Evolutionary conservation across 2,888 invertebrate species (phyloP).

Genomic region (Danaus chrysippus): DNA sequence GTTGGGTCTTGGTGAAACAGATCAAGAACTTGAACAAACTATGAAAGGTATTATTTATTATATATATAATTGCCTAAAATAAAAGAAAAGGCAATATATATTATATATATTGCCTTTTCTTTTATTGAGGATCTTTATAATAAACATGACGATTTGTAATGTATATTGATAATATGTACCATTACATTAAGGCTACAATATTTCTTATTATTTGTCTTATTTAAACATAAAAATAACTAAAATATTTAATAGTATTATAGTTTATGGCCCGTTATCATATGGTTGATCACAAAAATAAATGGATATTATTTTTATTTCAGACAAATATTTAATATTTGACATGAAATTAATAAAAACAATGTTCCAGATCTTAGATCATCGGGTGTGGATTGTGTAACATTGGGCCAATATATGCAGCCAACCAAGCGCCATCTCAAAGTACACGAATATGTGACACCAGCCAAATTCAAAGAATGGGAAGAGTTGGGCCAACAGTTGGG

Average conservation of each 20-base stretch:
- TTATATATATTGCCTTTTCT: background rate
- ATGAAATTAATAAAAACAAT: background rate
- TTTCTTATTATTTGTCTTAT: too few species aligned
- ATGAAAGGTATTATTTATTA: conserved; percentile 80
- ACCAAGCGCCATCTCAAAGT: conserved; percentile 97
- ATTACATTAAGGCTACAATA: too few species aligned
- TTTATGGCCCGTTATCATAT: too few species aligned
- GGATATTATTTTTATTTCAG: too few species aligned
- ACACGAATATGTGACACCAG: conserved; percentile 97
- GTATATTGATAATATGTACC: too few species aligned
- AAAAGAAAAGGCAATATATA: too few species aligned
- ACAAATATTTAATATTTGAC: too few species aligned
- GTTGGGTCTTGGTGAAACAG: conserved; percentile 96
- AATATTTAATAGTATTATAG: too few species aligned
- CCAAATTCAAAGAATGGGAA: conserved; percentile 94
- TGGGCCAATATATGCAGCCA: conserved; percentile 99
- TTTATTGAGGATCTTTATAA: background rate
- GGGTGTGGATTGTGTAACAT: conserved; percentile 96
- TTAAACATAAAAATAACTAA: too few species aligned
- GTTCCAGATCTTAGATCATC: conserved; percentile 85
- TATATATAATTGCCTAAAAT: too few species aligned
- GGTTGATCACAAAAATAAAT: too few species aligned
- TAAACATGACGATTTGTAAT: too few species aligned
- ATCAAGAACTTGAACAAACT: conserved; percentile 91
- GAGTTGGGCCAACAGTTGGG: conserved; percentile 89